Percentiles rank a stretch among this genome's conserved stretches.
Evolutionary conservation across 2,113 vertebrate genomes (phyloP).

Genomic region (Dromiciops gliroides): DNA sequence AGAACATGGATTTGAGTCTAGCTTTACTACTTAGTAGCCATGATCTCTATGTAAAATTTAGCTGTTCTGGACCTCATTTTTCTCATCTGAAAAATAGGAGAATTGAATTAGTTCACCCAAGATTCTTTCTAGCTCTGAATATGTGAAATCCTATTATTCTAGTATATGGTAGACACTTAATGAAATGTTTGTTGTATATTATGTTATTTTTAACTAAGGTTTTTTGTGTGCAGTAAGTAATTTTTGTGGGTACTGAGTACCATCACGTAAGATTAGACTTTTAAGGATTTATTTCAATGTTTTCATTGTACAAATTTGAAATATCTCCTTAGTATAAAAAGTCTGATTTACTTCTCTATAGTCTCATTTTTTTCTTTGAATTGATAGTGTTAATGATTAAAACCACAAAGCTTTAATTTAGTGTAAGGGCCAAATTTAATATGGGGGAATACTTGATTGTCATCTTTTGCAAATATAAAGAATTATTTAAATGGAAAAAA

Average conservation of each 20-base stretch:
- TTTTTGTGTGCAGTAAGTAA: conserved; percentile 46
- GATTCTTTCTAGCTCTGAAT: neutral
- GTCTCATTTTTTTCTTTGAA: conserved; percentile 1
- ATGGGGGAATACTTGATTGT: neutral
- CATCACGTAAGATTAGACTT: neutral
- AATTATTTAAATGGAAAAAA: conserved; percentile 8
- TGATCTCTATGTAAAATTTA: neutral
- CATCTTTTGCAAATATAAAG: conserved; percentile 17
- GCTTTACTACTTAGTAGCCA: neutral
- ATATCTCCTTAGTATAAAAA: neutral
- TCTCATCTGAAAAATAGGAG: neutral
- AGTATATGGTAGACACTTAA: neutral
- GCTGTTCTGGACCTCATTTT: neutral
- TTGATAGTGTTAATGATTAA: neutral
- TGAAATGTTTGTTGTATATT: neutral
- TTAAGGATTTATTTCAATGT: neutral
- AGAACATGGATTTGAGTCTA: neutral
- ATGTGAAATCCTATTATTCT: neutral
- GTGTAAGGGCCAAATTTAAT: no score
- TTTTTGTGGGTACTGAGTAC: neutral
- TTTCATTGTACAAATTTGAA: conserved; percentile 4
- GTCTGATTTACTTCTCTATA: conserved; percentile 14
- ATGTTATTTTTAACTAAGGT: conserved; percentile 28
- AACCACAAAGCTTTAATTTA: neutral
- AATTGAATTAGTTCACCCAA: neutral